Evolutionary conservation across 1,140 invertebrate species (phyloP).

Genomic region (Tribolium castaneum): DNA sequence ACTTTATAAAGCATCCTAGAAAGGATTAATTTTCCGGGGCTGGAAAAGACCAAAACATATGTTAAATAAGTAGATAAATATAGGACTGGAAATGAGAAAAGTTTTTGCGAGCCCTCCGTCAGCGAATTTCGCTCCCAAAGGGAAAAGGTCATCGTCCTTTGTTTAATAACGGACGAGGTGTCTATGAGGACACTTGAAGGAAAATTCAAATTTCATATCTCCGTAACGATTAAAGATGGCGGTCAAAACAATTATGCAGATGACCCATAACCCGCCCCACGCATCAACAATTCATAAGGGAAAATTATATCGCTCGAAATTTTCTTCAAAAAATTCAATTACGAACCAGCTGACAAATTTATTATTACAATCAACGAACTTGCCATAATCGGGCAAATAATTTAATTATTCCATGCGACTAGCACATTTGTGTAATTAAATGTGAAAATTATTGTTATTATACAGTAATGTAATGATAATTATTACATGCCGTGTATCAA

Average conservation of each 20-base stretch:
- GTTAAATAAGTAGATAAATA: neutral
- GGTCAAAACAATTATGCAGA: conserved; percentile 15
- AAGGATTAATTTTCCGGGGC: no score
- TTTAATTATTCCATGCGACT: no score
- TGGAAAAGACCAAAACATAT: neutral
- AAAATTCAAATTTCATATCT: conserved; percentile 9
- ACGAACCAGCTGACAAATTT: no score
- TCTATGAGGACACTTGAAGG: neutral
- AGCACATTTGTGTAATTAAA: no score
- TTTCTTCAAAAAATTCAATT: neutral
- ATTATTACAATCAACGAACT: no score
- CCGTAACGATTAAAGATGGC: conserved; percentile 3
- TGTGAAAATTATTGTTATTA: no score
- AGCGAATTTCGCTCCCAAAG: neutral
- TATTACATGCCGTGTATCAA: no score
- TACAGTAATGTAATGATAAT: no score
- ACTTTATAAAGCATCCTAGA: neutral
- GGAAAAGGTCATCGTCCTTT: neutral
- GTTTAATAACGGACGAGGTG: neutral
- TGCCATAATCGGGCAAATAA: no score
- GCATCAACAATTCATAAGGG: neutral
- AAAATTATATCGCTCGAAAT: neutral
- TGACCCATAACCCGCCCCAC: neutral
- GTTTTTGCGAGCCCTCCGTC: neutral
- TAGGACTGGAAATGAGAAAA: neutral